Evolutionary conservation across 2,888 invertebrate genomes (phyloP).

Genomic region (Nudaria mundana): DNA sequence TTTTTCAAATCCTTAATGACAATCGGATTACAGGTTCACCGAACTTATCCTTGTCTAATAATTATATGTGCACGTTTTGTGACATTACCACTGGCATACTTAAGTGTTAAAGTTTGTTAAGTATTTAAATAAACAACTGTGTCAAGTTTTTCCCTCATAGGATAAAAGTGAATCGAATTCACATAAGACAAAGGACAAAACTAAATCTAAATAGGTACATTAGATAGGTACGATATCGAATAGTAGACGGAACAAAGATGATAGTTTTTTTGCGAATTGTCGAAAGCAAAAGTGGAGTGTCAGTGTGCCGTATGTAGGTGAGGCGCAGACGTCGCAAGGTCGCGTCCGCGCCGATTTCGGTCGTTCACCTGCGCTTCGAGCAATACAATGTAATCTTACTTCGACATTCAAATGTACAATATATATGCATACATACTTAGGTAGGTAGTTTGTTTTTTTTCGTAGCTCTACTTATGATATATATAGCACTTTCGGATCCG

Average conservation of each 20-base stretch:
- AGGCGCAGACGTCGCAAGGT: slow-evolving; percentile 73
- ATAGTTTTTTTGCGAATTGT: slow-evolving; percentile 71
- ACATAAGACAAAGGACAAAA: neutral
- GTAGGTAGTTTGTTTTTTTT: slow-evolving; percentile 8
- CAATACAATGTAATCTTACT: slow-evolving; percentile 49
- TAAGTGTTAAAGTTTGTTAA: no score
- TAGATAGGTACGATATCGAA: slow-evolving; percentile 20
- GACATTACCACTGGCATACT: no score
- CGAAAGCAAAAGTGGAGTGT: slow-evolving; percentile 78
- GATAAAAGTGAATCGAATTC: no score
- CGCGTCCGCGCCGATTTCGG: slow-evolving; percentile 78
- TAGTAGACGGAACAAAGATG: slow-evolving; percentile 32
- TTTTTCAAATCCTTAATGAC: slow-evolving; percentile 28
- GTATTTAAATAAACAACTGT: no score
- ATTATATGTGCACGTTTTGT: no score
- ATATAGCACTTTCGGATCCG: no score
- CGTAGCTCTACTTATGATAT: no score
- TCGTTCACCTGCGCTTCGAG: slow-evolving; percentile 63
- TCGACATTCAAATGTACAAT: slow-evolving; percentile 33
- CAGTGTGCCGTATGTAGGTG: slow-evolving; percentile 77
- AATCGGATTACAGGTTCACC: slow-evolving; percentile 14
- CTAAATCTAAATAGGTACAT: slow-evolving; percentile 24
- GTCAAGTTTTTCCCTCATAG: no score
- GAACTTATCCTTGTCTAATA: no score
- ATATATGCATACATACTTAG: slow-evolving; percentile 17